Percentiles rank a stretch among this genome's conserved stretches.
These are phyloP conservation scores for Pseudomugil tenellus DNA, from an alignment of 2,797 vertebrate genomes.

Conservation along the genomic window DNA sequence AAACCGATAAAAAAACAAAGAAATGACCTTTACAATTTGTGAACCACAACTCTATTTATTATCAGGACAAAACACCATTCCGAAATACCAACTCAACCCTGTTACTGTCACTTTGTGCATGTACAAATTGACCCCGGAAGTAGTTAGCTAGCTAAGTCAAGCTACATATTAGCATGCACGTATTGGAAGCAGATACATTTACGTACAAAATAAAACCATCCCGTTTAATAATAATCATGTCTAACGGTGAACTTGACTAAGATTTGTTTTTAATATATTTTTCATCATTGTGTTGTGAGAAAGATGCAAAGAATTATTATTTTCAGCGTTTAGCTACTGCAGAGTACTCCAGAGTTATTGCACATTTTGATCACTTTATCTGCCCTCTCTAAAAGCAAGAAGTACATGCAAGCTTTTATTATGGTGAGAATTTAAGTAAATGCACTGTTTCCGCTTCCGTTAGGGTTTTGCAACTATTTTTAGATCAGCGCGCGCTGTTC, in stretches of 20 bases:
- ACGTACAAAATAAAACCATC: constrained; percentile 38
- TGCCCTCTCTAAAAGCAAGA: fast-evolving
- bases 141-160: constrained; percentile 15
- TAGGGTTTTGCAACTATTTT: constrained; percentile 11
- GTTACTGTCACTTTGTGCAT: constrained; percentile 51
- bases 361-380: too few relatives aligned
- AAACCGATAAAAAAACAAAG: neutral
- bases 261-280: too few relatives aligned
- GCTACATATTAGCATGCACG: neutral
- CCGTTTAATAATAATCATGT: too few relatives aligned
- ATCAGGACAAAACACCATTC: neutral
- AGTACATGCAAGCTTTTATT: neutral
- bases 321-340: too few relatives aligned
- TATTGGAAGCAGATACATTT: neutral
- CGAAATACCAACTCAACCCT: neutral
- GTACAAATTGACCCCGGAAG: constrained; percentile 54
- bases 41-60: neutral
- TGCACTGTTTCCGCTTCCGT: constrained; percentile 43
- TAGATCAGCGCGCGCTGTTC: constrained; percentile 59
- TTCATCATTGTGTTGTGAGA: too few relatives aligned
- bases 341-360: too few relatives aligned
- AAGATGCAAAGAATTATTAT: too few relatives aligned
- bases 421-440: neutral
- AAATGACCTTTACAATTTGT: neutral
- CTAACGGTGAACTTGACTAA: too few relatives aligned